Evolutionary conservation across 2,888 invertebrate genomes (phyloP).

Genomic region (Chymomyza amoena): DNA sequence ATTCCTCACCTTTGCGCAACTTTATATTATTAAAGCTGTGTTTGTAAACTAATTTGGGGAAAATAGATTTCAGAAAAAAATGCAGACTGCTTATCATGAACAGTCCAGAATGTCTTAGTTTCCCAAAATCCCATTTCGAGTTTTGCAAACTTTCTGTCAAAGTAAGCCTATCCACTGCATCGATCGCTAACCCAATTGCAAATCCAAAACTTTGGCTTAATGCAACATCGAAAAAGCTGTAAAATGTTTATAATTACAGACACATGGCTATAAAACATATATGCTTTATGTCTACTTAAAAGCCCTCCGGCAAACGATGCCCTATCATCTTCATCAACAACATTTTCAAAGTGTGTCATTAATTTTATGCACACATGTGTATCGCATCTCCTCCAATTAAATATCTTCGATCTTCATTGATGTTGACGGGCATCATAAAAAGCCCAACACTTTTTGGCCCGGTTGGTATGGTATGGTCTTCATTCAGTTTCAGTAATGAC

Average conservation of each 20-base stretch:
- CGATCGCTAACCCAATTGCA: neutral
- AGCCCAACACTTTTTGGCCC: slow-evolving; percentile 5
- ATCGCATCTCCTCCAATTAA: slow-evolving; percentile 11
- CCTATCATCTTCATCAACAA: neutral
- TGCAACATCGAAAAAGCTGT: neutral
- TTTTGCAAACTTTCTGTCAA: no score
- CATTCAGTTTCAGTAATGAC: slow-evolving; percentile 61
- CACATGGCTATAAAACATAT: neutral
- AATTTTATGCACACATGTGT: slow-evolving; percentile 7
- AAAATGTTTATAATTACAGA: neutral
- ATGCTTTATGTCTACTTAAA: neutral
- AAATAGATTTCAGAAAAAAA: no score
- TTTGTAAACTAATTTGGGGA: no score
- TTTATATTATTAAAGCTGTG: no score
- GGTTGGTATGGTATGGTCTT: slow-evolving; percentile 9
- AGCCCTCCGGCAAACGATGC: neutral
- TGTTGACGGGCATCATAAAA: slow-evolving; percentile 14
- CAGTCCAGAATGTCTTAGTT: no score
- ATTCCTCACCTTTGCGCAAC: no score
- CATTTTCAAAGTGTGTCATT: neutral
- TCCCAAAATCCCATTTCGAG: no score
- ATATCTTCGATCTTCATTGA: slow-evolving; percentile 40
- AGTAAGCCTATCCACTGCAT: neutral
- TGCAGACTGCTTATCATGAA: no score
- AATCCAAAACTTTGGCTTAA: neutral